Evolutionary conservation across 2,797 vertebrate species (phyloP).

Genomic region (Sternarchorhynchus goeldii): DNA sequence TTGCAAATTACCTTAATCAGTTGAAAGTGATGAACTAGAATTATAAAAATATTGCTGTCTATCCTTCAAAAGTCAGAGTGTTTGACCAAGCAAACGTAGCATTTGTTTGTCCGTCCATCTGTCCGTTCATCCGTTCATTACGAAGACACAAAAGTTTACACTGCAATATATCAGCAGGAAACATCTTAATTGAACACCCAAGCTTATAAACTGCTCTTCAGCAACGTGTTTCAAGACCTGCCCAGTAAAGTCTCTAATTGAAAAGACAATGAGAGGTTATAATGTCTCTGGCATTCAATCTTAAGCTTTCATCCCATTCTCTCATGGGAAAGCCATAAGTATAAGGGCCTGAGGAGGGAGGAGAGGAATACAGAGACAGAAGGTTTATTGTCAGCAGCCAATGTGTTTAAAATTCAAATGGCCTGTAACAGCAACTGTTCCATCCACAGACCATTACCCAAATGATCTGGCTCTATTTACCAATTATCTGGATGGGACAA

Average conservation of each 20-base stretch:
- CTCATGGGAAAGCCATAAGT: slow-evolving; percentile 26
- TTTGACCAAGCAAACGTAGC: neutral
- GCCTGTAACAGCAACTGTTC: slow-evolving; percentile 61
- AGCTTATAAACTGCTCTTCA: neutral
- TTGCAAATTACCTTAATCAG: no score
- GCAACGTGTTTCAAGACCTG: slow-evolving; percentile 59
- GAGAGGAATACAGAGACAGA: slow-evolving; percentile 51
- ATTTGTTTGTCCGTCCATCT: neutral
- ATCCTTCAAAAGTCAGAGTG: no score
- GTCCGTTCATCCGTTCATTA: neutral
- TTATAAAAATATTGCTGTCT: no score
- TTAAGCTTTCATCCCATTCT: slow-evolving; percentile 27
- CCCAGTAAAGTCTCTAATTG: slow-evolving; percentile 69
- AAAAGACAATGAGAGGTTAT: slow-evolving; percentile 59
- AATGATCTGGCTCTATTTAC: slow-evolving; percentile 53
- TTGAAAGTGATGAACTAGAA: no score
- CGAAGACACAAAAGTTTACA: neutral
- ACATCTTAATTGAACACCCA: slow-evolving; percentile 24
- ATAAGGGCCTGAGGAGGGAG: slow-evolving; percentile 29
- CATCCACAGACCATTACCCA: slow-evolving; percentile 47
- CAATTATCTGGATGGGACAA: slow-evolving; percentile 54
- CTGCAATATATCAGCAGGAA: slow-evolving; percentile 38
- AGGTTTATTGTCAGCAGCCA: slow-evolving; percentile 61
- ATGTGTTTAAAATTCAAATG: slow-evolving; percentile 65
- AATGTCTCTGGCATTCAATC: slow-evolving; percentile 52